phyloP scores from a whole-genome alignment of 2,888 invertebrate genomes.

The Acleris holmiana region DNA sequence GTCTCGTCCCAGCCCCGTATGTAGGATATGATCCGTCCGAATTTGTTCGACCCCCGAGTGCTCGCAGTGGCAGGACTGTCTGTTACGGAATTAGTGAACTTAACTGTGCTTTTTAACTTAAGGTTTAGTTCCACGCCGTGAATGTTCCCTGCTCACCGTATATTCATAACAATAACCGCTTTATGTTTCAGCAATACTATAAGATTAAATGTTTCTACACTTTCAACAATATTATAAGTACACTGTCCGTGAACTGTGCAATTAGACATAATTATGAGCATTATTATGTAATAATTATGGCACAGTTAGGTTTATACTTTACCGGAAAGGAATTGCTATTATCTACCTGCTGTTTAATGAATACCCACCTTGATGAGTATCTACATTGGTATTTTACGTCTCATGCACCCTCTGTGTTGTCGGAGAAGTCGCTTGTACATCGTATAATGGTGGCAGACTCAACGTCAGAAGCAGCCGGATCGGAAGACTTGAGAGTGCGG shows the following conservation, averaged over 20 bases:
- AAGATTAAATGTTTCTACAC: slow-evolving; percentile 14
- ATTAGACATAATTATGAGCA: slow-evolving; percentile 28
- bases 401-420: slow-evolving; percentile 13
- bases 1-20: slow-evolving; percentile 43
- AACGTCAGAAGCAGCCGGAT: not conserved
- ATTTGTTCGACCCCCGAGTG: slow-evolving; percentile 68
- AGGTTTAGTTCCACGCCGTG: slow-evolving; percentile 17
- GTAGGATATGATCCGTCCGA: slow-evolving; percentile 80
- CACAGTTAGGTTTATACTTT: slow-evolving; percentile 30
- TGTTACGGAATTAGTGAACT: slow-evolving; percentile 24
- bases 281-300: slow-evolving; percentile 16
- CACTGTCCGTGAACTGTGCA: slow-evolving; percentile 31
- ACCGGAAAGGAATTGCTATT: slow-evolving; percentile 65
- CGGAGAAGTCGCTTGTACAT: not conserved
- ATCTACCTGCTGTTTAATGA: slow-evolving; percentile 43
- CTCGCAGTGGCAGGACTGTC: slow-evolving; percentile 56
- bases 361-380: slow-evolving; percentile 58
- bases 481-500: not conserved
- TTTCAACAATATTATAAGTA: slow-evolving; percentile 17
- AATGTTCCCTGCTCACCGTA: slow-evolving; percentile 9
- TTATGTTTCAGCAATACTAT: slow-evolving; percentile 10
- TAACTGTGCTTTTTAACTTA: slow-evolving; percentile 30
- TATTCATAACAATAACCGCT: slow-evolving; percentile 1
- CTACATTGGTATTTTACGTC: slow-evolving; percentile 42
- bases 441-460: not conserved